Percentiles rank a stretch among this genome's conserved stretches.
Evolutionary conservation across 2,888 invertebrate species (phyloP).

Genomic region (Pterostichus niger): DNA sequence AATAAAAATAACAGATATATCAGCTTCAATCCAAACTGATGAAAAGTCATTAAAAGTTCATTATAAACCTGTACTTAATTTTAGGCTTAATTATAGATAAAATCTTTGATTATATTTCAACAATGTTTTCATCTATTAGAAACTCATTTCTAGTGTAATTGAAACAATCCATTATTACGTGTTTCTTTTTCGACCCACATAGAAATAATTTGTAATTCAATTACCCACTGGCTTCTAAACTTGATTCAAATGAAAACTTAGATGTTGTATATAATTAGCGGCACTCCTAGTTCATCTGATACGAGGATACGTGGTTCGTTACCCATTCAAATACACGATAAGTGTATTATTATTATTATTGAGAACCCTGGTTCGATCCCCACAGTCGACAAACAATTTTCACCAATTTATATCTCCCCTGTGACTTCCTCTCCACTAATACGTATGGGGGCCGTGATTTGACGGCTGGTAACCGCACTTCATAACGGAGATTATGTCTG

Average conservation of each 20-base stretch:
- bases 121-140: background rate
- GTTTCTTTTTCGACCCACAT: background rate
- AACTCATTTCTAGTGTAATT: background rate
- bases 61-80: background rate
- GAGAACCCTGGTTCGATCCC: no score
- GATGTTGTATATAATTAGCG: background rate
- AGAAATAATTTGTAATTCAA: constrained; percentile 11
- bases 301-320: no score
- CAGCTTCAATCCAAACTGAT: background rate
- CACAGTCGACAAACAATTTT: no score
- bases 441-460: no score
- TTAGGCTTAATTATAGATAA: background rate
- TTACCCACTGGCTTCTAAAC: background rate
- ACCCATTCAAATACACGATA: no score
- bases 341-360: no score
- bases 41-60: background rate
- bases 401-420: no score
- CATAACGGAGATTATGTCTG: no score
- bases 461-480: no score
- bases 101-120: background rate
- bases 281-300: no score
- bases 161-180: background rate
- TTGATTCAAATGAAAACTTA: constrained; percentile 4
- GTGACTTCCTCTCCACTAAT: no score
- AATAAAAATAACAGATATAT: background rate